Conservation (phyloP, 2,797 vertebrate species). For the Diceros bicornis region DNA sequence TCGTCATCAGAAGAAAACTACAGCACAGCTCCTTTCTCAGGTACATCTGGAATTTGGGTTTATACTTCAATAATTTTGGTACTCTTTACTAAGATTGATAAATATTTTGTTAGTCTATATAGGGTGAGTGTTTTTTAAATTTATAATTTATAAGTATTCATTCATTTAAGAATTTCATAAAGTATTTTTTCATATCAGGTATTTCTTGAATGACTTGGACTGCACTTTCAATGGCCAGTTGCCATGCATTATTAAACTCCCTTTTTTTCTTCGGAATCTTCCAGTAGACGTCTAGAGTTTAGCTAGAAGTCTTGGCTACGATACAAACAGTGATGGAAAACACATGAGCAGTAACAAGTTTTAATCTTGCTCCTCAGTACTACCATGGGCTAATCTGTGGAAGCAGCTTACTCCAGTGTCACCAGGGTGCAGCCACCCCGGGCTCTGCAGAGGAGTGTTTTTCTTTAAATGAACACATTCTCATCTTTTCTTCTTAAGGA, state of each 20-base stretch:
- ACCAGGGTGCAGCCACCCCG: conserved; percentile 91
- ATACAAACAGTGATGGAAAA: conserved; percentile 96
- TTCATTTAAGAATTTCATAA: conserved; percentile 74
- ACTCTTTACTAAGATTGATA: neutral
- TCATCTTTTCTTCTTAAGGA: conserved; percentile 68
- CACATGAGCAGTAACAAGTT: conserved; percentile 95
- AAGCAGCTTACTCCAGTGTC: conserved; percentile 92
- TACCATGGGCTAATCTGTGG: conserved; percentile 92
- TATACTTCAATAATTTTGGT: neutral
- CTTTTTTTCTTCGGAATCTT: conserved; percentile 89
- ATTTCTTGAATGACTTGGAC: conserved; percentile 88
- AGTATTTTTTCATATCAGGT: conserved; percentile 81
- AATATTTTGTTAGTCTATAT: conserved; percentile 41
- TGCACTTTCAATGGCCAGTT: conserved; percentile 87
- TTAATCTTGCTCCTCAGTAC: conserved; percentile 92
- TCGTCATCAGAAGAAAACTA: conserved; percentile 37
- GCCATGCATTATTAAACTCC: conserved; percentile 89
- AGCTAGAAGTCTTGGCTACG: conserved; percentile 93
- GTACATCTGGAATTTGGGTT: neutral
- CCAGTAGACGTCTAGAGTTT: conserved; percentile 92
- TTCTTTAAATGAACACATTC: conserved; percentile 69
- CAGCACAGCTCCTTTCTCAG: neutral
- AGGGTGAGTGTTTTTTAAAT: conserved; percentile 14
- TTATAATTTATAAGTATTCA: conserved; percentile 51
- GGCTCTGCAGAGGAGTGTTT: conserved; percentile 83